Evolutionary conservation across 2,888 invertebrate species (phyloP), one percentile per base, ranked within the genome.

Genomic region (Athetis lepigone): DNA sequence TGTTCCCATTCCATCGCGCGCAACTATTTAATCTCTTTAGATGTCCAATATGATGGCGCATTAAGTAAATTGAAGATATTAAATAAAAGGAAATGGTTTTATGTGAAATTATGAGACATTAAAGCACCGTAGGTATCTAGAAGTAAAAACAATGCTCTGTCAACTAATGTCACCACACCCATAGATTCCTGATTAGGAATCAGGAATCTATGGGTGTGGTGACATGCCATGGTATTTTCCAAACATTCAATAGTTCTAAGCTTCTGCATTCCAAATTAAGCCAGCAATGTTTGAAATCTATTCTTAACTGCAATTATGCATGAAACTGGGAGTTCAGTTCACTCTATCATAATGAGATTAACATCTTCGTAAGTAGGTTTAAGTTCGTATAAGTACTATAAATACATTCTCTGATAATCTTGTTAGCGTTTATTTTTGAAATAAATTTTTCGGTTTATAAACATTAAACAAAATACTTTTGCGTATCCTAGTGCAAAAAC

Each of bases 1-100:
- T 83, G 80, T 79, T 70, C 65, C 60, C 54, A 75, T 78, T 61
- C 55, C 45, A 65, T 57, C 19, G 50, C 47, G 58, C 23, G 23
- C 39, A 36, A 54, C 57, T 58, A 54, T 61, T 63, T 70, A 63
- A 69, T 77, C 58, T 66, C n/a, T 43, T 49, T 37, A 33, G 46
- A 60, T 46, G 46, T 25, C 27, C 45, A 55, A n/a, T n/a, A 21
- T 33, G 40, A 58, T 55, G 54, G 43, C 51, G 21, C 42, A 56
- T 63, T 56, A 60, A n/a, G 8, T 18, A 74, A 39, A 69, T 56
- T 71, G 40, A 46, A 67, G 11, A 47, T 39, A 36, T 46, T 8
- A 36, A 46, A 47, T 33, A 13, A 33, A 33, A 33, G 33, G 33
- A 13, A 33, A 27, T 27, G 27, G 0, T 6, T 27, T 27, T 2